These are phyloP conservation scores for Micromys minutus DNA, from an alignment of 2,113 vertebrate genomes.

Conservation along the genomic window DNA sequence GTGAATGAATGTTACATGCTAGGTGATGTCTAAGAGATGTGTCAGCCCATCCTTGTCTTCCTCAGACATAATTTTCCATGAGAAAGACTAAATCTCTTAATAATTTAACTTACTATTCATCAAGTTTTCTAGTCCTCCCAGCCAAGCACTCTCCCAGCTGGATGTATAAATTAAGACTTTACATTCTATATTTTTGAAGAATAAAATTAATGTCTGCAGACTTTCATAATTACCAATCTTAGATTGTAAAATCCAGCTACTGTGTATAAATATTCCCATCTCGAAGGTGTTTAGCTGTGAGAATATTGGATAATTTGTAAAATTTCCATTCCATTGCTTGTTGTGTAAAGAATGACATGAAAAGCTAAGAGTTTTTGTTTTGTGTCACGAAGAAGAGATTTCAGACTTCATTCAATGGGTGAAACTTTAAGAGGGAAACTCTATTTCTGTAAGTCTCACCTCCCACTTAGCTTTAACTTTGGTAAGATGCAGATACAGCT, in stretches of 20 bases:
- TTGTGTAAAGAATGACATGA: conserved; percentile 21
- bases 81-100: not conserved
- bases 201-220: conserved; percentile 46
- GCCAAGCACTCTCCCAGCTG: conserved; percentile 10
- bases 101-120: conserved; percentile 23
- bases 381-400: conserved; percentile 52
- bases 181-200: conserved; percentile 35
- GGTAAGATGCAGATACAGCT: conserved; percentile 50
- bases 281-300: conserved; percentile 1
- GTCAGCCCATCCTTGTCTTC: not conserved
- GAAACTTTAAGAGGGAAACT: conserved; percentile 65
- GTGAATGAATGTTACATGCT: not conserved
- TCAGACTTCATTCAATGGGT: conserved; percentile 77
- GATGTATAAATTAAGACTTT: conserved; percentile 42
- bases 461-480: conserved; percentile 72
- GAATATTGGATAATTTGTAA: conserved; percentile 53
- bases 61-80: not conserved
- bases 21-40: not conserved
- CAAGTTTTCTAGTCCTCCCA: conserved; percentile 25
- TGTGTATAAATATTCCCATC: conserved; percentile 34
- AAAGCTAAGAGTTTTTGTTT: conserved; percentile 14
- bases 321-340: conserved; percentile 57
- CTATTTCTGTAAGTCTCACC: conserved; percentile 77
- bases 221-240: conserved; percentile 37
- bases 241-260: not conserved